phyloP scores from a whole-genome alignment of 1,140 invertebrate genomes.

The Papilio polyxenes region DNA sequence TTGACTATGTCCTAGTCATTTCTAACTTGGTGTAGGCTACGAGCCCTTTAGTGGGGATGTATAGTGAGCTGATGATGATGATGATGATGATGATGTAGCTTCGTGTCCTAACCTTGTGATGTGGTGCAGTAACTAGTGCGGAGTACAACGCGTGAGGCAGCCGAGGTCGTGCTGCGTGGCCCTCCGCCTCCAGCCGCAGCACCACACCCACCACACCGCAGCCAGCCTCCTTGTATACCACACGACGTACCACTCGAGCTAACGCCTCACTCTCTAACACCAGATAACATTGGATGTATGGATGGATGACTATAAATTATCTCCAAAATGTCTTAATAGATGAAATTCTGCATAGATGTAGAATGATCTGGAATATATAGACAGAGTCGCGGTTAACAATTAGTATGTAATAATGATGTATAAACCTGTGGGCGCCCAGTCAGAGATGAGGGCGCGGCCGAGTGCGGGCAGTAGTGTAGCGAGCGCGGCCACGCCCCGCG shows the following conservation, averaged over 20 bases:
- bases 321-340: too few relatives aligned
- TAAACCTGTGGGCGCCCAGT: constrained; percentile 40
- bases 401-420: too few relatives aligned
- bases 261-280: constrained; percentile 40
- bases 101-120: constrained; percentile 34
- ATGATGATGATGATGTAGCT: too few relatives aligned
- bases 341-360: too few relatives aligned
- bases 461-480: constrained; percentile 38
- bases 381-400: too few relatives aligned
- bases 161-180: constrained; percentile 42
- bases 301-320: too few relatives aligned
- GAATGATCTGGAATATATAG: too few relatives aligned
- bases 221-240: constrained; percentile 18
- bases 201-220: constrained; percentile 40
- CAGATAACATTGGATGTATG: too few relatives aligned
- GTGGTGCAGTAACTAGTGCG: constrained; percentile 41
- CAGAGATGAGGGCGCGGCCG: constrained; percentile 31
- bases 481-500: constrained; percentile 39
- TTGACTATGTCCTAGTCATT: too few relatives aligned
- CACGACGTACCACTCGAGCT: constrained; percentile 40
- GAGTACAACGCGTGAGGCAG: constrained; percentile 45
- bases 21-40: too few relatives aligned
- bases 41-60: too few relatives aligned
- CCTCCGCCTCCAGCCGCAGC: constrained; percentile 42
- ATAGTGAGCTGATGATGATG: too few relatives aligned